These are phyloP conservation scores for Gymnogyps californianus DNA, from an alignment of 2,113 vertebrate species.

Conservation along the genomic window DNA sequence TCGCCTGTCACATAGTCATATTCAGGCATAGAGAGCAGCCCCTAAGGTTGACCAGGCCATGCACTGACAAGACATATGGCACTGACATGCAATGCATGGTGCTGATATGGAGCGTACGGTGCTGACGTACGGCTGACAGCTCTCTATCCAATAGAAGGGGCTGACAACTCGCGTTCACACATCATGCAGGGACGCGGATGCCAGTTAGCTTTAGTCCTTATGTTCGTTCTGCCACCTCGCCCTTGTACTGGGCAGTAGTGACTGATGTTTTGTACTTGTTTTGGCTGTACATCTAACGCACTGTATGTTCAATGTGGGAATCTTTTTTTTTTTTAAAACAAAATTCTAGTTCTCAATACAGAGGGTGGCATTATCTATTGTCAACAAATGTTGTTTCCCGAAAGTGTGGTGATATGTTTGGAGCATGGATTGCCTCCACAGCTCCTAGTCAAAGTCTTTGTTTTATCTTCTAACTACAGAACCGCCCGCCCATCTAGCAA, in stretches of 20 bases:
- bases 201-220: neutral
- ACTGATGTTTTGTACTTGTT: neutral
- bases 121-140: neutral
- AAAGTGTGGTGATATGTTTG: neutral
- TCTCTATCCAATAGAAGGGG: neutral
- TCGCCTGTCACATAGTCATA: neutral
- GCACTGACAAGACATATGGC: no score
- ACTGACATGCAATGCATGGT: rapidly evolving
- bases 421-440: neutral
- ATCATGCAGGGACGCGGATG: neutral
- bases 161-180: neutral
- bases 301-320: neutral
- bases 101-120: rapidly evolving
- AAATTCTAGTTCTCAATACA: neutral
- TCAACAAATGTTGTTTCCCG: neutral
- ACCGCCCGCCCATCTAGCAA: neutral
- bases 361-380: neutral
- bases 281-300: neutral
- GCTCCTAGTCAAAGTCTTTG: neutral
- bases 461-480: constrained; percentile 9
- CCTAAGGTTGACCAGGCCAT: neutral
- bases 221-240: rapidly evolving
- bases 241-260: neutral
- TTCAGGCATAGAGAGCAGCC: neutral
- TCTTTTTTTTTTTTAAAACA: neutral